phyloP scores from a whole-genome alignment of 2,888 invertebrate genomes.

The Drosophila kambysellisi region DNA sequence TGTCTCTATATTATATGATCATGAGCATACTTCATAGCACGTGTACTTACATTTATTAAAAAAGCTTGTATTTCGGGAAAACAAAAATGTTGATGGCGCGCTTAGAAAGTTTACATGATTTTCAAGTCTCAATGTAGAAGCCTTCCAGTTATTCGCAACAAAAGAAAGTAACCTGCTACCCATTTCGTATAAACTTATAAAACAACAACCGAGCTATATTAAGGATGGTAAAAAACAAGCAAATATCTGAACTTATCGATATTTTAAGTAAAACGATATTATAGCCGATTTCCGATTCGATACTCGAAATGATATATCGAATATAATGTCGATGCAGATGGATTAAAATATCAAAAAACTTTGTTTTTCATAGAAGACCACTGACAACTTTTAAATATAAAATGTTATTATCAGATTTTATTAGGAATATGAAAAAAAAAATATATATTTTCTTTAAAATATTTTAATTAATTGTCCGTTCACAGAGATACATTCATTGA shows the following conservation, averaged over 20 bases:
- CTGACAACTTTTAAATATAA: no score
- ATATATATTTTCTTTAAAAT: background rate
- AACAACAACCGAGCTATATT: background rate
- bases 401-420: no score
- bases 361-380: no score
- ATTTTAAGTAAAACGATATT: background rate
- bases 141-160: background rate
- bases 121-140: background rate
- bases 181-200: slow-evolving; percentile 23
- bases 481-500: background rate
- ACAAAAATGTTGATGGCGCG: background rate
- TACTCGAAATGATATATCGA: background rate
- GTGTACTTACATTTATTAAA: slow-evolving; percentile 89
- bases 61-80: slow-evolving; percentile 86
- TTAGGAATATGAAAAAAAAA: no score
- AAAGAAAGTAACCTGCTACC: slow-evolving; percentile 5
- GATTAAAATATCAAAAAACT: no score
- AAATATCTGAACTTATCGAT: background rate
- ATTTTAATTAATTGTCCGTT: background rate
- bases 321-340: background rate
- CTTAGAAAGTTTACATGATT: slow-evolving; percentile 2
- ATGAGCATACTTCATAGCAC: background rate
- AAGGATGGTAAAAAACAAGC: background rate
- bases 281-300: background rate
- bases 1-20: background rate